A percentile compares a stretch with the other conserved stretches of the same genome.
Evolutionary conservation across 2,888 invertebrate species (phyloP).

Genomic region (Leptopilina drosophilae): DNA sequence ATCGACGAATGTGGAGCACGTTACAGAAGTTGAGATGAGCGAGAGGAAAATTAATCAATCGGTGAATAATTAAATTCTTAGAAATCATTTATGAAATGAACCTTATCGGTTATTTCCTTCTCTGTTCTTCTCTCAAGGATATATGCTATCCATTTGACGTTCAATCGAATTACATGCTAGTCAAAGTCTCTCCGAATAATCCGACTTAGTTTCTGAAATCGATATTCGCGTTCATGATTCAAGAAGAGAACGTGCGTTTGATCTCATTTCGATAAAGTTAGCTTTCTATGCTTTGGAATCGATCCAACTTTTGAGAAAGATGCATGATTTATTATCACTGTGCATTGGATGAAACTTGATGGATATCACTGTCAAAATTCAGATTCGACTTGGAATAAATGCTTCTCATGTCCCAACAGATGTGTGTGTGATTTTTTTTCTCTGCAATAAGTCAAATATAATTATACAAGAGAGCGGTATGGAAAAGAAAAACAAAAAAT

Average conservation of each 20-base stretch:
- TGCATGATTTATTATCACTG: conserved; percentile 56
- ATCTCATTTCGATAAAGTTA: conserved; percentile 55
- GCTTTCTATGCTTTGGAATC: conserved; percentile 56
- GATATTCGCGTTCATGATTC: conserved; percentile 49
- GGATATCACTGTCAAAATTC: conserved; percentile 10
- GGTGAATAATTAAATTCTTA: background rate
- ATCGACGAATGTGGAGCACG: background rate
- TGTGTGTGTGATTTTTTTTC: background rate
- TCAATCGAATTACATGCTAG: conserved; percentile 33
- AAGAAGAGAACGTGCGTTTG: conserved; percentile 52
- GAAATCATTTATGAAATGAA: conserved; percentile 10
- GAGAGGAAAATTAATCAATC: background rate
- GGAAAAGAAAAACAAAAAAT: background rate
- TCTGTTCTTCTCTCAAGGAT: background rate
- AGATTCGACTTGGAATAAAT: background rate
- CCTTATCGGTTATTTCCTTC: background rate
- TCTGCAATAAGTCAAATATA: too few species aligned
- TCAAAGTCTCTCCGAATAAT: conserved; percentile 24
- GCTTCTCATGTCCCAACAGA: background rate
- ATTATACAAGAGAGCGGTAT: background rate
- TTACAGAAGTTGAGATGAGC: background rate
- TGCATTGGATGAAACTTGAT: background rate
- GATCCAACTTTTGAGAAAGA: conserved; percentile 60
- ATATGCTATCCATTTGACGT: conserved; percentile 28
- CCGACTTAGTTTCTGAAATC: conserved; percentile 33